Evolutionary conservation across 2,113 vertebrate species (phyloP).

Genomic region (Caranx ignobilis): DNA sequence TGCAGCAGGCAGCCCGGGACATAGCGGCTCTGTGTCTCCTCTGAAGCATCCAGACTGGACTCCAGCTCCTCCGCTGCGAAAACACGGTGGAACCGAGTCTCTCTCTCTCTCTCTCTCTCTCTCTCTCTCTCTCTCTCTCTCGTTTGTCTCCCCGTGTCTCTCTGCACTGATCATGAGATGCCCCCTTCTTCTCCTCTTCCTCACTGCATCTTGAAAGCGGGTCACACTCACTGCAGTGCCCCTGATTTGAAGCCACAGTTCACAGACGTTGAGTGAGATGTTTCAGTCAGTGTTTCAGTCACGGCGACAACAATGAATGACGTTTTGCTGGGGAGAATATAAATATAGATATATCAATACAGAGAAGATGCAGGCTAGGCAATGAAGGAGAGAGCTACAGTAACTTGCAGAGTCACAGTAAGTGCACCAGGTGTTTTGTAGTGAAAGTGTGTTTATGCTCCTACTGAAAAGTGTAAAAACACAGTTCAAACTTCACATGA

Average conservation of each 20-base stretch:
- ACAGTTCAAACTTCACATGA: conserved; percentile 43
- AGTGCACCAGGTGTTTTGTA: neutral
- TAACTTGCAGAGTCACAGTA: neutral
- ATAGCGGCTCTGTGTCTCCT: conserved; percentile 69
- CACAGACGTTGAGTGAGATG: neutral
- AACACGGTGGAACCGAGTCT: conserved; percentile 31
- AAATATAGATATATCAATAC: neutral
- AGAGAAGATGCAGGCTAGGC: neutral
- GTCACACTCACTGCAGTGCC: conserved; percentile 88
- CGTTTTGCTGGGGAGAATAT: neutral
- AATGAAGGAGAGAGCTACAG: neutral
- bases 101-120: conserved; percentile 31
- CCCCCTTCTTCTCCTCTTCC: conserved; percentile 90
- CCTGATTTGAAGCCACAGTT: conserved; percentile 61
- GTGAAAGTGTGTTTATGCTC: neutral
- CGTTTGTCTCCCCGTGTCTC: conserved; percentile 49
- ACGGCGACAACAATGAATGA: neutral
- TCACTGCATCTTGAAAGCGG: conserved; percentile 90
- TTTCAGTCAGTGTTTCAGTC: conserved; percentile 1
- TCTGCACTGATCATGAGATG: conserved; percentile 85
- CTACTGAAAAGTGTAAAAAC: conserved; percentile 3
- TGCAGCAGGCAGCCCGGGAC: conserved; percentile 71
- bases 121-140: conserved; percentile 21
- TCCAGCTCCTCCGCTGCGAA: conserved; percentile 55
- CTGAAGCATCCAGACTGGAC: conserved; percentile 76